A percentile compares a stretch with the other conserved stretches of the same genome.
These are phyloP conservation scores for Eupithecia insigniata DNA, from an alignment of 2,888 invertebrate genomes.

Conservation along the genomic window DNA sequence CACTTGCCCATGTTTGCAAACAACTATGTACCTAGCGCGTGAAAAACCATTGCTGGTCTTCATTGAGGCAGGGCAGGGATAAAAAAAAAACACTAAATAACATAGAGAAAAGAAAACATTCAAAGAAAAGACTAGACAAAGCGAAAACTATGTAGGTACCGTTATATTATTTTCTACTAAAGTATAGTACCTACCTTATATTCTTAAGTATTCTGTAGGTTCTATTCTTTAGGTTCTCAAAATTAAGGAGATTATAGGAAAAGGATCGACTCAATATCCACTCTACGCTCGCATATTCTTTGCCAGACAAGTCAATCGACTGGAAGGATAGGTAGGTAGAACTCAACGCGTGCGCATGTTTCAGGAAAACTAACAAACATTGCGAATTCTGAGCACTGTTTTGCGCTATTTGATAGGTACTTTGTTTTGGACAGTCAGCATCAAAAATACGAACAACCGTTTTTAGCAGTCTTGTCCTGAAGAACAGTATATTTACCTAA, in stretches of 20 bases:
- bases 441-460: neutral
- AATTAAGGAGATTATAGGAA: neutral
- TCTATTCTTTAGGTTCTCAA: no score
- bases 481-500: no score
- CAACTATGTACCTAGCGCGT: no score
- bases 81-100: neutral
- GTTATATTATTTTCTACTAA: neutral
- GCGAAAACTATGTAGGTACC: neutral
- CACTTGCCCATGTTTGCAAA: neutral
- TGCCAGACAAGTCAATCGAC: constrained; percentile 43
- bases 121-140: no score
- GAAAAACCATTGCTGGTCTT: no score
- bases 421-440: constrained; percentile 4
- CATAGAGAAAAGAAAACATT: neutral
- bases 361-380: constrained; percentile 62
- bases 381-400: constrained; percentile 25
- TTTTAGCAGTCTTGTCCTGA: neutral
- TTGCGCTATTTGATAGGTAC: constrained; percentile 14
- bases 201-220: no score
- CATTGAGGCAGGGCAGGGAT: neutral
- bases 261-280: neutral
- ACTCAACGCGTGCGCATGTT: constrained; percentile 55
- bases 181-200: no score
- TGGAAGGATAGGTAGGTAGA: constrained; percentile 59
- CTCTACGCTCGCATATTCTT: constrained; percentile 49